phyloP scores from a whole-genome alignment of 2,113 vertebrate species.

The Serinus canaria region DNA sequence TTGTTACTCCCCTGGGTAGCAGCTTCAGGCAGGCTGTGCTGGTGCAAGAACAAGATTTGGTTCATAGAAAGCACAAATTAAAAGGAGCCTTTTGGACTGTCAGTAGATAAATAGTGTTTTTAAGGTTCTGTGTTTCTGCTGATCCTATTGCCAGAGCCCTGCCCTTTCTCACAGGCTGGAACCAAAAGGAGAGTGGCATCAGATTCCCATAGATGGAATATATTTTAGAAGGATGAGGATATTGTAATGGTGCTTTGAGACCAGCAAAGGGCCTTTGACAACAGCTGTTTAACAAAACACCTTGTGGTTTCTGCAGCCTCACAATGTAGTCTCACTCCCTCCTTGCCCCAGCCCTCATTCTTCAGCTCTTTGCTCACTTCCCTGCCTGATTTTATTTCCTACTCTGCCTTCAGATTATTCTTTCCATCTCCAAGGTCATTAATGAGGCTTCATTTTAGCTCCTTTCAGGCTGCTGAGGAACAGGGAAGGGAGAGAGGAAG shows the following conservation, averaged over 20 bases:
- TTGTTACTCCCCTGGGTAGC: slow-evolving; percentile 36
- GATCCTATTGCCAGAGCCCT: not conserved
- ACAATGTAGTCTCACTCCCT: not conserved
- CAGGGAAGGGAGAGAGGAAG: not conserved
- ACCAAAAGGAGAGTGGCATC: not conserved
- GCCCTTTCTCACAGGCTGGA: not conserved
- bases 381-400: not conserved
- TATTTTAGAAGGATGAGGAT: not conserved
- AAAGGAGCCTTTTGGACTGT: slow-evolving; percentile 21
- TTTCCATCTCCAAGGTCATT: slow-evolving; percentile 14
- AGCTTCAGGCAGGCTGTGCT: not conserved
- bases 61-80: slow-evolving; percentile 46
- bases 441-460: not conserved
- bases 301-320: not conserved
- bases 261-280: not conserved
- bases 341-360: not conserved
- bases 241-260: not conserved
- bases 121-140: not conserved
- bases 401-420: not conserved
- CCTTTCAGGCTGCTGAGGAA: not conserved
- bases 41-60: slow-evolving; percentile 16
- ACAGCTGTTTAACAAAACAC: not conserved
- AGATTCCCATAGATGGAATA: not conserved
- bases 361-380: not conserved
- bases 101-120: slow-evolving; percentile 1